Evolutionary conservation across 2,888 invertebrate species (phyloP).

Genomic region (Zootermopsis nevadensis): DNA sequence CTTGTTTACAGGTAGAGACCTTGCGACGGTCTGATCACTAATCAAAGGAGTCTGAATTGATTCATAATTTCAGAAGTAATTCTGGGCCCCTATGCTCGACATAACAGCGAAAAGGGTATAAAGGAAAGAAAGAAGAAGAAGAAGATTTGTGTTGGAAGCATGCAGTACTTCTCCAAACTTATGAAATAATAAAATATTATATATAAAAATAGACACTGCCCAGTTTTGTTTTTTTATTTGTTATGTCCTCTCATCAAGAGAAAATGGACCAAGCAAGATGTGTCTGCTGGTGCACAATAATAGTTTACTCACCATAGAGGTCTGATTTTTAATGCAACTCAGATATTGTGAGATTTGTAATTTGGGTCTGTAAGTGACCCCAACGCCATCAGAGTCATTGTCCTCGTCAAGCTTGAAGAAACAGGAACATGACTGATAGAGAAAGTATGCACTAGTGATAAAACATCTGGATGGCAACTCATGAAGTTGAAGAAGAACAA

Average conservation of each 20-base stretch:
- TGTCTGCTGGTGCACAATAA: constrained; percentile 24
- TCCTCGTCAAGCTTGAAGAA: constrained; percentile 64
- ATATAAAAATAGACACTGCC: neutral
- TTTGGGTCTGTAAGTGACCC: constrained; percentile 76
- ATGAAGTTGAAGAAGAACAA: constrained; percentile 2
- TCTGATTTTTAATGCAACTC: constrained; percentile 78
- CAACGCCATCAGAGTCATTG: constrained; percentile 67
- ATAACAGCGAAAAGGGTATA: no score
- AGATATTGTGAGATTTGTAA: constrained; percentile 72
- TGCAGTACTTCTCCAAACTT: constrained; percentile 4
- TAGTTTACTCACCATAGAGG: constrained; percentile 77
- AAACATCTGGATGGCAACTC: constrained; percentile 42
- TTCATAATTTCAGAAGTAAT: no score
- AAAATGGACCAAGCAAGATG: neutral
- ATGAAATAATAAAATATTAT: neutral
- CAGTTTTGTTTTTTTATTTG: neutral
- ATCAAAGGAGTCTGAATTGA: no score
- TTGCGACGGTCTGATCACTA: no score
- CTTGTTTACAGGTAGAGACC: no score
- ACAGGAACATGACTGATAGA: constrained; percentile 47
- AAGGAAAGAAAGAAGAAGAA: no score
- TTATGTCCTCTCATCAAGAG: neutral
- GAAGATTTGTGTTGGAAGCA: neutral
- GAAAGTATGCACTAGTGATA: constrained; percentile 45
- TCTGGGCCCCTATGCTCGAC: no score